Conservation (phyloP, 1,140 invertebrate species). For the Luehdorfia chinensis region DNA sequence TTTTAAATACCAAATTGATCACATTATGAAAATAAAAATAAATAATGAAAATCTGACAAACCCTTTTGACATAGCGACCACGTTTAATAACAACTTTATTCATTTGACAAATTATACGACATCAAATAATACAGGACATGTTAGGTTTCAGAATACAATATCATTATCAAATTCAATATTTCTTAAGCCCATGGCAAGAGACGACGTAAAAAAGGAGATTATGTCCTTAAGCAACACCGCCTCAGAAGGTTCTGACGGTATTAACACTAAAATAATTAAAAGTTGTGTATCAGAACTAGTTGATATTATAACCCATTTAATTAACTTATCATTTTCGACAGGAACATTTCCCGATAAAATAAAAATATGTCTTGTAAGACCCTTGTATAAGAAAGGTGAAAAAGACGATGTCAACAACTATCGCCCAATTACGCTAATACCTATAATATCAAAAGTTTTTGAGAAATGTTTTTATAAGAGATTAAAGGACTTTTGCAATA, state of each 20-base stretch:
- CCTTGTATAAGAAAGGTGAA: conserved; percentile 10
- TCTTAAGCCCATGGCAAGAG: conserved; percentile 3
- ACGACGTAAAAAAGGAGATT: background rate
- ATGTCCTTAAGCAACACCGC: background rate
- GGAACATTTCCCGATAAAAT: conserved; percentile 10
- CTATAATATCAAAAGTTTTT: conserved; percentile 17
- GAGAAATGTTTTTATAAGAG: conserved; percentile 11
- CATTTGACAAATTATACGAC: background rate
- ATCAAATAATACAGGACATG: too few species aligned
- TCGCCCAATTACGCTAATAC: conserved; percentile 15
- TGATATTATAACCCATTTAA: too few species aligned
- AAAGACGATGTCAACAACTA: conserved; percentile 6
- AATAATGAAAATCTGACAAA: background rate
- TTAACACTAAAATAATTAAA: background rate
- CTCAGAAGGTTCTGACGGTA: background rate
- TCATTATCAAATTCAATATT: too few species aligned
- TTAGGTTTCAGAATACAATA: background rate
- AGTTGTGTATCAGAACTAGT: too few species aligned
- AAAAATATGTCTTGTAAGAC: conserved; percentile 17
- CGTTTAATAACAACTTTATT: conserved; percentile 16
- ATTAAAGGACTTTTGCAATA: conserved; percentile 6
- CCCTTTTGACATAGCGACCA: too few species aligned
- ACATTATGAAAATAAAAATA: conserved; percentile 4
- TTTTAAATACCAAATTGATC: conserved; percentile 2
- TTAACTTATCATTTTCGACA: too few species aligned